phyloP scores from a whole-genome alignment of 1,140 invertebrate species.

The Acromyrmex charruanus region DNA sequence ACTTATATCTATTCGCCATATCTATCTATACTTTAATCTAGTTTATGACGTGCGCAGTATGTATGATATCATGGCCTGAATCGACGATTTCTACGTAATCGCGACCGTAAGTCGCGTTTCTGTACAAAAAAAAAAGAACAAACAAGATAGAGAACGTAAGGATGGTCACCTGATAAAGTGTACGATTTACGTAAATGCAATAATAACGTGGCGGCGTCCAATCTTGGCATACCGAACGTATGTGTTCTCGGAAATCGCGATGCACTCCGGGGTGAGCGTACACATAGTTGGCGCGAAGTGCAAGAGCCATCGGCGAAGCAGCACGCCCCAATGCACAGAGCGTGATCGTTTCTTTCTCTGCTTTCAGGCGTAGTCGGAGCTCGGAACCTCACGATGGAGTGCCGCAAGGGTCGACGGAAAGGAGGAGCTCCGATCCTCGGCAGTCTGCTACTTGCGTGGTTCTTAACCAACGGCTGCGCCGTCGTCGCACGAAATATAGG shows the following conservation, averaged over 20 bases:
- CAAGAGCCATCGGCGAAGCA: conserved; percentile 17
- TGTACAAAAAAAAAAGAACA: neutral
- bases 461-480: conserved; percentile 83
- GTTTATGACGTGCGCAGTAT: neutral
- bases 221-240: neutral
- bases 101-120: neutral
- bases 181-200: conserved; percentile 50
- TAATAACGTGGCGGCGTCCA: conserved; percentile 20
- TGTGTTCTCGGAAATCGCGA: conserved; percentile 50
- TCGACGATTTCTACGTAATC: conserved; percentile 37
- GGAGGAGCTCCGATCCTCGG: conserved; percentile 79
- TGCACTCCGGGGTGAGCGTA: conserved; percentile 29
- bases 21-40: conserved; percentile 31
- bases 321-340: conserved; percentile 8
- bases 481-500: conserved; percentile 84
- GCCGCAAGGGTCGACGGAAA: conserved; percentile 85
- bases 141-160: neutral
- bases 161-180: conserved; percentile 5
- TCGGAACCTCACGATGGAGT: conserved; percentile 84
- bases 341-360: conserved; percentile 65
- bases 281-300: conserved; percentile 8
- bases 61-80: conserved; percentile 1
- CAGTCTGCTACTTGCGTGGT: conserved; percentile 83
- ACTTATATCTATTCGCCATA: neutral
- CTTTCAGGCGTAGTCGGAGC: conserved; percentile 85